Conservation (phyloP, 2,888 invertebrate species). For the Drosophila anomalata region DNA sequence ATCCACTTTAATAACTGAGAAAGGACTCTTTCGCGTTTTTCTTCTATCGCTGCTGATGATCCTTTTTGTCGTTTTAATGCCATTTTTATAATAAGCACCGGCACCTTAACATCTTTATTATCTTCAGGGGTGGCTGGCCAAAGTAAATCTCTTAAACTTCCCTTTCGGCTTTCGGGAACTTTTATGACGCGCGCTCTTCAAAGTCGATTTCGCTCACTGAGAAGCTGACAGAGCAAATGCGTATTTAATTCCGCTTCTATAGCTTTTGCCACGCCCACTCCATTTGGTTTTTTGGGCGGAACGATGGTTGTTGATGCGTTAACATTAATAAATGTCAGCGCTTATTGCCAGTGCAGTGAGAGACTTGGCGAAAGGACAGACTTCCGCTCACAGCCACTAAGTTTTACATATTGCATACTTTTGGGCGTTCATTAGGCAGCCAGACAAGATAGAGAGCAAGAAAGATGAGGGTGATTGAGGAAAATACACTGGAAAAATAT, state of each 20-base stretch:
- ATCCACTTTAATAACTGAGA: constrained; percentile 65
- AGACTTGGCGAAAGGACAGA: constrained; percentile 13
- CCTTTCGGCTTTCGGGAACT: constrained; percentile 32
- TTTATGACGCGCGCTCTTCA: constrained; percentile 57
- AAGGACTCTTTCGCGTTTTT: background rate
- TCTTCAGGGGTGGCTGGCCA: constrained; percentile 34
- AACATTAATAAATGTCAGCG: constrained; percentile 77
- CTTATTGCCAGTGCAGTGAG: constrained; percentile 47
- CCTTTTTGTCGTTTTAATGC: constrained; percentile 65
- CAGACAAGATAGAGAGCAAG: constrained; percentile 17
- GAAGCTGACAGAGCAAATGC: constrained; percentile 70
- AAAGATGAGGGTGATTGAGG: constrained; percentile 15
- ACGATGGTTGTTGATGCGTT: constrained; percentile 57
- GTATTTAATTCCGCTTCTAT: constrained; percentile 70
- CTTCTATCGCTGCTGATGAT: constrained; percentile 23
- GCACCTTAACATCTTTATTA: constrained; percentile 73
- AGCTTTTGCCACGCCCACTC: constrained; percentile 50
- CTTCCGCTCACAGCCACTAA: constrained; percentile 2
- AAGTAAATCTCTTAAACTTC: constrained; percentile 22
- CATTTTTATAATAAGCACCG: constrained; percentile 71
- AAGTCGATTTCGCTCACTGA: constrained; percentile 20
- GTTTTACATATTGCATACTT: constrained; percentile 62
- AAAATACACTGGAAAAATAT: background rate
- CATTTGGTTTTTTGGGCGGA: constrained; percentile 12
- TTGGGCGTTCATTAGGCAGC: constrained; percentile 28